A percentile compares a stretch with the other conserved stretches of the same genome.
Evolutionary conservation across 2,113 vertebrate genomes (phyloP).

Genomic region (Sander lucioperca): DNA sequence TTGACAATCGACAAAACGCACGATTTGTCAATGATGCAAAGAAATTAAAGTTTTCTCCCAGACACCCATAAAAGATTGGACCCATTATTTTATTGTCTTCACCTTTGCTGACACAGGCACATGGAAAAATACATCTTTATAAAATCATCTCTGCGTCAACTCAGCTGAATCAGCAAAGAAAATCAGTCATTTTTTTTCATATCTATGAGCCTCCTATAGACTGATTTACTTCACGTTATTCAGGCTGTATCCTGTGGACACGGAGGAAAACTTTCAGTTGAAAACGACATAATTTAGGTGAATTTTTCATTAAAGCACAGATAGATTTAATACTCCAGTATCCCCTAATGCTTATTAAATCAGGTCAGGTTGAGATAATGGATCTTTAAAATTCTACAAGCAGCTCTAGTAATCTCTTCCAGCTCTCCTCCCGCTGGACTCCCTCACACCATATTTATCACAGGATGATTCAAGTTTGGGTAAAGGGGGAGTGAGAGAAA

Average conservation of each 20-base stretch:
- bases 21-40: slow-evolving; percentile 59
- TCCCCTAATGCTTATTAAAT: slow-evolving; percentile 78
- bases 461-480: slow-evolving; percentile 69
- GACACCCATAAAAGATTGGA: slow-evolving; percentile 42
- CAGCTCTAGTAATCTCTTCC: slow-evolving; percentile 68
- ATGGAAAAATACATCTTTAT: slow-evolving; percentile 44
- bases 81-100: slow-evolving; percentile 56
- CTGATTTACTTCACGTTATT: slow-evolving; percentile 60
- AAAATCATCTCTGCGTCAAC: slow-evolving; percentile 51
- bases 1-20: slow-evolving; percentile 37
- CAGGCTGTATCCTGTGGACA: slow-evolving; percentile 15
- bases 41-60: slow-evolving; percentile 38
- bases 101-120: slow-evolving; percentile 65
- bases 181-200: slow-evolving; percentile 39
- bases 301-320: slow-evolving; percentile 76
- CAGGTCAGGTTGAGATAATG: slow-evolving; percentile 79
- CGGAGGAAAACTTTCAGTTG: slow-evolving; percentile 45
- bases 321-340: slow-evolving; percentile 73
- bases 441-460: slow-evolving; percentile 69
- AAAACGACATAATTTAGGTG: slow-evolving; percentile 73
- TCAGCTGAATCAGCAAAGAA: slow-evolving; percentile 65
- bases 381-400: slow-evolving; percentile 81
- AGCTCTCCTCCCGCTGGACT: slow-evolving; percentile 58
- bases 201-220: slow-evolving; percentile 23
- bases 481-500: slow-evolving; percentile 41